Evolutionary conservation across 2,888 invertebrate genomes (phyloP).

Genomic region (Thelaira solivaga): DNA sequence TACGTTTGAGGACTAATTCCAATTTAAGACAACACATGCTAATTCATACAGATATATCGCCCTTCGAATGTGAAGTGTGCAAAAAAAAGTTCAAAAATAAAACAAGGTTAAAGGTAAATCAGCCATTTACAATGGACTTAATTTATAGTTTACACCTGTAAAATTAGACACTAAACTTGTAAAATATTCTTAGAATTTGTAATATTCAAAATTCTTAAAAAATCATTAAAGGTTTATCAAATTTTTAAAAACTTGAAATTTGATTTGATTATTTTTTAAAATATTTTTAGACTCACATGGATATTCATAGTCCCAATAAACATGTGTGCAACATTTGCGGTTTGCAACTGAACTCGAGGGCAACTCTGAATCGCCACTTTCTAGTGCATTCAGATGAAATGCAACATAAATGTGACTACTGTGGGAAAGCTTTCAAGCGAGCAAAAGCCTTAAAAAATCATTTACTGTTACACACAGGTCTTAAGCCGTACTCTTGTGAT

Average conservation of each 20-base stretch:
- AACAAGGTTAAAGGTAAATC: slow-evolving; percentile 67
- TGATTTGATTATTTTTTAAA: neutral
- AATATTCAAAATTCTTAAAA: no score
- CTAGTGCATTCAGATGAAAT: slow-evolving; percentile 75
- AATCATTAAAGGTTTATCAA: no score
- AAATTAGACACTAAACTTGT: no score
- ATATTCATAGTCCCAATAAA: slow-evolving; percentile 74
- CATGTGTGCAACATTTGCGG: slow-evolving; percentile 74
- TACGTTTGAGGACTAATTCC: slow-evolving; percentile 77
- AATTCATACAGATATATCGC: slow-evolving; percentile 78
- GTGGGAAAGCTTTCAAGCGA: slow-evolving; percentile 75
- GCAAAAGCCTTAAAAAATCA: slow-evolving; percentile 76
- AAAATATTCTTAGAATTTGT: no score
- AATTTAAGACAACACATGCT: slow-evolving; percentile 78
- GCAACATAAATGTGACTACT: slow-evolving; percentile 74
- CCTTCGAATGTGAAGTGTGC: slow-evolving; percentile 77
- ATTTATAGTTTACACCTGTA: no score
- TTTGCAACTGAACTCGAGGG: slow-evolving; percentile 72
- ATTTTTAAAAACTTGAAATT: no score
- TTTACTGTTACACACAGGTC: slow-evolving; percentile 75
- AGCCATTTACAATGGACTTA: no score
- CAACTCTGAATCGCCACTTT: slow-evolving; percentile 72
- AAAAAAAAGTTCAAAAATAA: slow-evolving; percentile 75
- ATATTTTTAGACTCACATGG: slow-evolving; percentile 70
- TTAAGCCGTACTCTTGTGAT: slow-evolving; percentile 76